phyloP scores from a whole-genome alignment of 2,113 vertebrate species.

The Panthera uncia region DNA sequence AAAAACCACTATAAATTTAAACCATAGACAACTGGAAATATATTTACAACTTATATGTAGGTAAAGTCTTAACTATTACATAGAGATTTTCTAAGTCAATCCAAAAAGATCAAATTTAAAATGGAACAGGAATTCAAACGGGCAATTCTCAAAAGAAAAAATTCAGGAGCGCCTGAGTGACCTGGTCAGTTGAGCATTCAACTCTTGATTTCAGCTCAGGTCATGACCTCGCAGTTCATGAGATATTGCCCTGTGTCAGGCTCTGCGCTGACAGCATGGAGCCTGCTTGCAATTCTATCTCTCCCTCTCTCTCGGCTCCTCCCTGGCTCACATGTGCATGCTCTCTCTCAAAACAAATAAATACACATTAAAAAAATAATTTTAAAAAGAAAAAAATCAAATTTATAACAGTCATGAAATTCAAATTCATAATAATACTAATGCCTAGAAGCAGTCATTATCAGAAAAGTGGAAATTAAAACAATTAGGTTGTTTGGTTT shows the following conservation, averaged over 20 bases:
- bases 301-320: too few relatives aligned
- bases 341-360: too few relatives aligned
- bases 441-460: neutral
- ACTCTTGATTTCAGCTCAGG: too few relatives aligned
- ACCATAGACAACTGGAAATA: constrained; percentile 22
- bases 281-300: too few relatives aligned
- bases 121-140: neutral
- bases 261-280: too few relatives aligned
- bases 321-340: too few relatives aligned
- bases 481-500: neutral
- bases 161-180: neutral
- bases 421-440: neutral
- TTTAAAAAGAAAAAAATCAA: neutral
- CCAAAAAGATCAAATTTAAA: neutral
- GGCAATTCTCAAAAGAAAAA: constrained; percentile 3
- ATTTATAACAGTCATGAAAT: constrained; percentile 20
- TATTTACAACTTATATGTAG: neutral
- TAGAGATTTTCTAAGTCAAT: constrained; percentile 1
- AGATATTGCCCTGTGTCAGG: too few relatives aligned
- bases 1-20: constrained; percentile 5
- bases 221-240: too few relatives aligned
- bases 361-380: too few relatives aligned
- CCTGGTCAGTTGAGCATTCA: too few relatives aligned
- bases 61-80: neutral
- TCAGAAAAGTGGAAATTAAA: neutral